A percentile compares a stretch with the other conserved stretches of the same genome.
Conservation (phyloP, 2,797 vertebrate species). For the Crocodylus rhombifer region DNA sequence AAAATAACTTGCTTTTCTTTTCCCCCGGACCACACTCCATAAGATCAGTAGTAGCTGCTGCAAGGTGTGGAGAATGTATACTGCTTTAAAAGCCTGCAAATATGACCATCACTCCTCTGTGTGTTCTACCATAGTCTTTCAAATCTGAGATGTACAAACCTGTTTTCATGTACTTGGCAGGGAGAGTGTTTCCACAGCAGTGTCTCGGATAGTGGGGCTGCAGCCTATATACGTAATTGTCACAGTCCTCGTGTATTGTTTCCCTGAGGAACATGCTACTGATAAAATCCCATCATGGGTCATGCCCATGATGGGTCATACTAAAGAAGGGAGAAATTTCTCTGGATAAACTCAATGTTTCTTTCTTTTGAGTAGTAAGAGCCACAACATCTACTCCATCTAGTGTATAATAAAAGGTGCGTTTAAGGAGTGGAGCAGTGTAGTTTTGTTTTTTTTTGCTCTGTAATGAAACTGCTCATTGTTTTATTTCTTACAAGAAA, state of each 20-base stretch:
- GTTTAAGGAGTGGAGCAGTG: too few species aligned
- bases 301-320: neutral
- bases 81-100: neutral
- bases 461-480: too few species aligned
- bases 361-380: too few species aligned
- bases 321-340: neutral
- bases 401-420: too few species aligned
- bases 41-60: neutral
- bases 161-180: neutral
- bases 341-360: neutral
- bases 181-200: neutral
- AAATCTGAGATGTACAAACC: neutral
- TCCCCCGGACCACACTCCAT: neutral
- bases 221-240: neutral
- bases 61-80: neutral
- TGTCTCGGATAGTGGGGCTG: neutral
- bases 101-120: too few species aligned
- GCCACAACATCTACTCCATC: too few species aligned
- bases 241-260: neutral
- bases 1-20: neutral
- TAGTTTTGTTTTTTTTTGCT: too few species aligned
- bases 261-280: neutral
- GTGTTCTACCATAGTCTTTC: neutral
- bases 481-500: too few species aligned
- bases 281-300: neutral